phyloP scores from a whole-genome alignment of 1,140 invertebrate species.

The Drosophila cardini region DNA sequence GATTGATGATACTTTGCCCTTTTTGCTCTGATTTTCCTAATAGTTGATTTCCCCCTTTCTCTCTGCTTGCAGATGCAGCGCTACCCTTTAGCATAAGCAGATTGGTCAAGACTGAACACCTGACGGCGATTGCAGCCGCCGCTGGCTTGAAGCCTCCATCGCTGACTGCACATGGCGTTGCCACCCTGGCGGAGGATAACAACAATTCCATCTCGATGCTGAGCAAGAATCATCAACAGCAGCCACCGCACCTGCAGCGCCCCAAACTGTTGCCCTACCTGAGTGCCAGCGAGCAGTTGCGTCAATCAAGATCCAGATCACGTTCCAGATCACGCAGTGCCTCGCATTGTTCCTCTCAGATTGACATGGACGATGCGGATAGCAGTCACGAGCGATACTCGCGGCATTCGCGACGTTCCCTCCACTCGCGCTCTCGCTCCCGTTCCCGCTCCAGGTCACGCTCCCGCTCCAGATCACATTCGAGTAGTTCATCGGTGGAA shows the following conservation, averaged over 20 bases:
- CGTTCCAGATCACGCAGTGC: conserved; percentile 85
- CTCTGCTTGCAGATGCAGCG: conserved; percentile 86
- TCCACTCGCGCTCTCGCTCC: conserved; percentile 69
- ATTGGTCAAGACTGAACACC: conserved; percentile 87
- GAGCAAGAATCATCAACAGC: conserved; percentile 75
- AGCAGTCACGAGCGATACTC: conserved; percentile 51
- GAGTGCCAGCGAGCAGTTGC: conserved; percentile 70
- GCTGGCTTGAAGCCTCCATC: conserved; percentile 55
- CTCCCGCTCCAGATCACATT: conserved; percentile 83
- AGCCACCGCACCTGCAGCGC: conserved; percentile 5
- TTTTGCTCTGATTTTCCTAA: conserved; percentile 63
- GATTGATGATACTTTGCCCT: conserved; percentile 57
- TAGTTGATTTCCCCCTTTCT: neutral
- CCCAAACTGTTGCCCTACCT: conserved; percentile 54
- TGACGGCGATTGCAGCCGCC: conserved; percentile 85
- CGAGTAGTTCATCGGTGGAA: conserved; percentile 88
- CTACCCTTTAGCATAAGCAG: conserved; percentile 91
- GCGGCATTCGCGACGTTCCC: conserved; percentile 62
- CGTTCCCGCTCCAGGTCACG: conserved; percentile 66
- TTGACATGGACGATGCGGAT: conserved; percentile 79
- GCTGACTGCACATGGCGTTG: conserved; percentile 65
- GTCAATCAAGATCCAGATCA: conserved; percentile 75
- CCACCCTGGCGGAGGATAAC: conserved; percentile 67
- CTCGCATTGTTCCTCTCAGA: conserved; percentile 85
- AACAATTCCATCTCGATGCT: conserved; percentile 81